phyloP scores from a whole-genome alignment of 2,797 vertebrate species.

The Macrochelys suwanniensis region DNA sequence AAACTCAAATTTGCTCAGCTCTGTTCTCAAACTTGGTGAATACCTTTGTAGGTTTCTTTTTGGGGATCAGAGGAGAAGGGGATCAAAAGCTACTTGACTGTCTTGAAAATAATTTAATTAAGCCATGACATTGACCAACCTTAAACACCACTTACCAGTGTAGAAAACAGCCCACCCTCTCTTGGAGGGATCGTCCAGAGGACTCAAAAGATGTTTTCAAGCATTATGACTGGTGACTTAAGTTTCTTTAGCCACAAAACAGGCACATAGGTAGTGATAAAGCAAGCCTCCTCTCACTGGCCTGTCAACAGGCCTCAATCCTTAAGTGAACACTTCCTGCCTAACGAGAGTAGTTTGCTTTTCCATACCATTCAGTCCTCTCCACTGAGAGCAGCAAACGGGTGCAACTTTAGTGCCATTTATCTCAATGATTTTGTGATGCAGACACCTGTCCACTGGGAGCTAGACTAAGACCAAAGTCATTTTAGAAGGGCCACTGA shows the following conservation, averaged over 20 bases:
- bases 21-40: too few relatives aligned
- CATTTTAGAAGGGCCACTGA: not conserved
- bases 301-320: too few relatives aligned
- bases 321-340: too few relatives aligned
- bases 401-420: not conserved
- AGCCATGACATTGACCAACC: not conserved
- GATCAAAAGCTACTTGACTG: not conserved
- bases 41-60: not conserved
- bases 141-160: not conserved
- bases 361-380: not conserved
- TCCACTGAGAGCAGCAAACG: not conserved
- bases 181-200: too few relatives aligned
- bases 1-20: not conserved
- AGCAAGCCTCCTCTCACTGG: too few relatives aligned
- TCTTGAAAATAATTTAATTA: too few relatives aligned
- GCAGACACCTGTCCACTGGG: not conserved
- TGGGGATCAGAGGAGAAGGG: not conserved
- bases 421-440: not conserved
- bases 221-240: too few relatives aligned
- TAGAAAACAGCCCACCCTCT: not conserved
- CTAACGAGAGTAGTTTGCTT: too few relatives aligned
- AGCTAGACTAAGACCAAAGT: not conserved
- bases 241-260: too few relatives aligned
- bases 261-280: too few relatives aligned
- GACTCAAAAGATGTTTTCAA: too few relatives aligned